Conservation (phyloP, 2,888 invertebrate genomes). For the Habrosyne pyritoides region DNA sequence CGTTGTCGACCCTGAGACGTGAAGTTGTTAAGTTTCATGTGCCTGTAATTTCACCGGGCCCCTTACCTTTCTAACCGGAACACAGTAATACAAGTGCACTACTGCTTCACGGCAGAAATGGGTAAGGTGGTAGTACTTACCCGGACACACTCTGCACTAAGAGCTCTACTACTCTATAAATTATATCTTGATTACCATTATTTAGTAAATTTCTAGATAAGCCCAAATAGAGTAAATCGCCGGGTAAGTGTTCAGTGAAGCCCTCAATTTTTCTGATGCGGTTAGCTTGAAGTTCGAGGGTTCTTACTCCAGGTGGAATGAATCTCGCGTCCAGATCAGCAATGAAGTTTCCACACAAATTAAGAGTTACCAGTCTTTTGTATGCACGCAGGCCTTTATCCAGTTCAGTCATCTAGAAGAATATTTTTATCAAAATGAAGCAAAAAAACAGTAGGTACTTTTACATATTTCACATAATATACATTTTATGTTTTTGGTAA, state of each 20-base stretch:
- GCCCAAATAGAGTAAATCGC: conserved; percentile 74
- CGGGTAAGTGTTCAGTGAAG: conserved; percentile 62
- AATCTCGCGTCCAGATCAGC: conserved; percentile 51
- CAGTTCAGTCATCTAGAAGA: conserved; percentile 74
- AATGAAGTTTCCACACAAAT: conserved; percentile 71
- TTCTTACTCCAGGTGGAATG: conserved; percentile 64
- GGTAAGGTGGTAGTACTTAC: no score
- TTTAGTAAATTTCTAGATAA: conserved; percentile 75
- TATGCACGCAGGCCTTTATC: conserved; percentile 65
- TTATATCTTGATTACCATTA: conserved; percentile 41
- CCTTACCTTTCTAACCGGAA: no score
- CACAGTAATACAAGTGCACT: no score
- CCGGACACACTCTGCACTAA: no score
- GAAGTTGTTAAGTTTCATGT: no score
- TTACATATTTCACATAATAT: no score
- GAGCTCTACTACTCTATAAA: neutral
- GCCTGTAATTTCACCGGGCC: no score
- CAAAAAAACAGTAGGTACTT: neutral
- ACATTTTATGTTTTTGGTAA: neutral
- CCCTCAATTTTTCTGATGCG: conserved; percentile 55
- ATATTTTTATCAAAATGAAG: conserved; percentile 2
- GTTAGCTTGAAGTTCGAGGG: conserved; percentile 80
- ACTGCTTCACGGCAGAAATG: no score
- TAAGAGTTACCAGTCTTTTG: conserved; percentile 65
- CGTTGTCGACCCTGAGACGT: no score